Evolutionary conservation across 2,797 vertebrate species (phyloP).

Genomic region (Chlorospingus semifuscus): DNA sequence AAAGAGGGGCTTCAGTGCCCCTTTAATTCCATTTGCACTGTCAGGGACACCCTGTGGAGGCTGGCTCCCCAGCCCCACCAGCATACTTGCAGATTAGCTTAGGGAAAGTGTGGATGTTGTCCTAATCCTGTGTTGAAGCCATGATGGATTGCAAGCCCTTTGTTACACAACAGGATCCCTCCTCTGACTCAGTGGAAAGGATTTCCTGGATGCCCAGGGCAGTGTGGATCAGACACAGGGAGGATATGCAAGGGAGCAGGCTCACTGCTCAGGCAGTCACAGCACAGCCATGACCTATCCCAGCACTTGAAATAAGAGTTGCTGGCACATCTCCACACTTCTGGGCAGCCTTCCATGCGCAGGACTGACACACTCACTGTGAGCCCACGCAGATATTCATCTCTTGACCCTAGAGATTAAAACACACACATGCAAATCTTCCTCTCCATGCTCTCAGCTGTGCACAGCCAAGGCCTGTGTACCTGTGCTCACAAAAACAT

Average conservation of each 20-base stretch:
- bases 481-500: neutral
- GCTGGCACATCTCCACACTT: neutral
- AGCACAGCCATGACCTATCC: neutral
- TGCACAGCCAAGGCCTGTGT: neutral
- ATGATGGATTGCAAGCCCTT: neutral
- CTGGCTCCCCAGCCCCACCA: neutral
- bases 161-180: neutral
- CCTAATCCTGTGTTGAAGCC: neutral
- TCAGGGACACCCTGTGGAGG: neutral
- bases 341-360: neutral
- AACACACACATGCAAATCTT: neutral
- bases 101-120: neutral
- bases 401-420: neutral
- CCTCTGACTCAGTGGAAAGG: conserved; percentile 4
- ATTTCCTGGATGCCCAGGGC: neutral
- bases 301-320: neutral
- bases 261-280: rapidly evolving
- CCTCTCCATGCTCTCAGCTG: rapidly evolving
- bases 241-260: neutral
- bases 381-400: neutral
- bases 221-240: rapidly evolving
- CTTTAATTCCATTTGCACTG: neutral
- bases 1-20: rapidly evolving
- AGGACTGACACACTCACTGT: rapidly evolving
- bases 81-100: neutral